phyloP scores from a whole-genome alignment of 2,888 invertebrate species.

The Gandaritis pyraliata region DNA sequence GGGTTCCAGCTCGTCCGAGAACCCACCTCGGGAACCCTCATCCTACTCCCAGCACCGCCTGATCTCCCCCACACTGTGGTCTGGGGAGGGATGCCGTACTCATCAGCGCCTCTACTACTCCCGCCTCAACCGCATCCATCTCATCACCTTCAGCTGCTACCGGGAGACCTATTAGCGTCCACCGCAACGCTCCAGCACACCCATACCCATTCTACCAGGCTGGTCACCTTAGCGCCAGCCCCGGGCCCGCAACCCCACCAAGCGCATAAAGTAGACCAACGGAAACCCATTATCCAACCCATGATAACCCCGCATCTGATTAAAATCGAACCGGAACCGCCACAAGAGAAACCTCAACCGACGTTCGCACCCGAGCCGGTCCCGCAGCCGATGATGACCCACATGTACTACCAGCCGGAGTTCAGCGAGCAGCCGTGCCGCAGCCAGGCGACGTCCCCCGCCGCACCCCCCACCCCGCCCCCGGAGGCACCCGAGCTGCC shows the following conservation, averaged over 20 bases:
- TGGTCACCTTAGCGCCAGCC: conserved; percentile 87
- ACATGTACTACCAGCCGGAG: conserved; percentile 84
- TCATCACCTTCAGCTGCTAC: conserved; percentile 87
- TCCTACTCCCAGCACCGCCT: conserved; percentile 90
- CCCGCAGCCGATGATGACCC: conserved; percentile 80
- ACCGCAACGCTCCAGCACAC: conserved; percentile 87
- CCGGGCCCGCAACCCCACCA: conserved; percentile 72
- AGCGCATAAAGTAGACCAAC: conserved; percentile 62
- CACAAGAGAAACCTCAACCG: conserved; percentile 73
- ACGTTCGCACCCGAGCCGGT: conserved; percentile 77
- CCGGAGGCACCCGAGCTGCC: conserved; percentile 84
- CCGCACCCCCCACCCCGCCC: conserved; percentile 81
- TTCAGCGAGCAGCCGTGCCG: conserved; percentile 79
- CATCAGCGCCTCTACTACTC: conserved; percentile 70
- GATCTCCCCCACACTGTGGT: conserved; percentile 90
- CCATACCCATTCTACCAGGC: conserved; percentile 87
- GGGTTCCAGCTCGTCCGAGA: conserved; percentile 95
- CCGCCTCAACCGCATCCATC: conserved; percentile 84
- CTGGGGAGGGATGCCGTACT: conserved; percentile 88
- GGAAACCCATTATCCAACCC: conserved; percentile 80
- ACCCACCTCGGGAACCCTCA: conserved; percentile 92
- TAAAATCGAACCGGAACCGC: conserved; percentile 89
- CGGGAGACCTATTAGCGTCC: conserved; percentile 86
- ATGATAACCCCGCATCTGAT: conserved; percentile 83
- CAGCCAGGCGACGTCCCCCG: conserved; percentile 85